phyloP scores from a whole-genome alignment of 1,140 invertebrate genomes.

The Drosophila micromelanica region DNA sequence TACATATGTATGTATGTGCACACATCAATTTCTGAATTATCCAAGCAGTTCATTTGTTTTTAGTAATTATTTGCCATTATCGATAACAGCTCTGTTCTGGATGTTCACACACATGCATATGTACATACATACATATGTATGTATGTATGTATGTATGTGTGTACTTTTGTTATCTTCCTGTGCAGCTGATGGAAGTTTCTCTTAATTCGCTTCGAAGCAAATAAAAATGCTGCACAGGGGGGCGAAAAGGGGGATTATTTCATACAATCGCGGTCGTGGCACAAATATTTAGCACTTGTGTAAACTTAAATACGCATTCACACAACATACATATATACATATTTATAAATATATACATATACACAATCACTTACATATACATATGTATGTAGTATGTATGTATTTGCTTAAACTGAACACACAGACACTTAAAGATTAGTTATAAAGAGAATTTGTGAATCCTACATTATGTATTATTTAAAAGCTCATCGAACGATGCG shows the following conservation, averaged over 20 bases:
- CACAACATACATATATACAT: conserved; percentile 2
- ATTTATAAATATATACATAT: conserved; percentile 24
- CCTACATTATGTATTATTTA: conserved; percentile 45
- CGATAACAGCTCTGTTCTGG: no score
- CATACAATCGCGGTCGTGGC: conserved; percentile 32
- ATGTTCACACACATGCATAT: no score
- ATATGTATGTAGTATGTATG: conserved; percentile 21
- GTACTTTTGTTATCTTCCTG: no score
- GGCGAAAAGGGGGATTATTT: neutral
- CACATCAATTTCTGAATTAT: no score
- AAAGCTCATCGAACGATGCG: conserved; percentile 42
- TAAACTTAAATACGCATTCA: conserved; percentile 8
- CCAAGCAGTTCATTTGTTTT: no score
- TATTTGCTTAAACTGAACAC: conserved; percentile 7
- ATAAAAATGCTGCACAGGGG: neutral
- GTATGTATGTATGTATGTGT: no score
- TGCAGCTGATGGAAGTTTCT: neutral
- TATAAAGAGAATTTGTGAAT: conserved; percentile 38
- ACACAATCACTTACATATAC: neutral
- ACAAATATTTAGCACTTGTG: conserved; percentile 7
- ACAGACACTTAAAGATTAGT: conserved; percentile 29
- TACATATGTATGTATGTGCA: no score
- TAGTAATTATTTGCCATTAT: no score
- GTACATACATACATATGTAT: no score
- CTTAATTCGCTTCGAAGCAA: neutral